These are phyloP conservation scores for Platycheirus albimanus DNA, from an alignment of 2,888 invertebrate species.

Conservation along the genomic window DNA sequence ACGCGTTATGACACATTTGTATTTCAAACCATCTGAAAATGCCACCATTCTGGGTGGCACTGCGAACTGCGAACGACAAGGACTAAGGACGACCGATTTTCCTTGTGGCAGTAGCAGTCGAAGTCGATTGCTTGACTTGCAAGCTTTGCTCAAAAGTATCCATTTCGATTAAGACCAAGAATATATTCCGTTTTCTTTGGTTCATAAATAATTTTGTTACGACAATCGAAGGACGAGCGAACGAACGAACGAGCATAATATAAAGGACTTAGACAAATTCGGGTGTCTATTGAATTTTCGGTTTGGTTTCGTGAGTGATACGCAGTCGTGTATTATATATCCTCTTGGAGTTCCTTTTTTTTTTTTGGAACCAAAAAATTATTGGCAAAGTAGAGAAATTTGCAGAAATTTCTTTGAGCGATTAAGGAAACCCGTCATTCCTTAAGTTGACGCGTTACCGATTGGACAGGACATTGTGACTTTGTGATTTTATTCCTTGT, in stretches of 20 bases:
- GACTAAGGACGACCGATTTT: constrained; percentile 47
- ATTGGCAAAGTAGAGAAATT: constrained; percentile 57
- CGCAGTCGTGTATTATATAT: constrained; percentile 68
- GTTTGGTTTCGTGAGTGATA: constrained; percentile 66
- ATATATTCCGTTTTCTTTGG: constrained; percentile 51
- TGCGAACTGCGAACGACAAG: constrained; percentile 36
- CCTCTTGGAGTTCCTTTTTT: constrained; percentile 41
- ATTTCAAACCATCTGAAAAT: constrained; percentile 36
- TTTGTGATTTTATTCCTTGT: constrained; percentile 36
- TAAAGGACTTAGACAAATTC: constrained; percentile 54
- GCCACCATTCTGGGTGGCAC: constrained; percentile 64
- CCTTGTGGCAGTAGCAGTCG: constrained; percentile 67
- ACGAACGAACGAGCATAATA: constrained; percentile 23
- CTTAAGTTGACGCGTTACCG: constrained; percentile 72
- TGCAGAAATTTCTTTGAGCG: constrained; percentile 58
- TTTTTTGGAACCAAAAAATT: constrained; percentile 25
- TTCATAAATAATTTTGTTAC: constrained; percentile 22
- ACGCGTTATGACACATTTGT: constrained; percentile 70
- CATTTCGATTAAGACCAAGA: constrained; percentile 29
- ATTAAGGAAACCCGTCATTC: constrained; percentile 70
- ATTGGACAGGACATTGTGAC: constrained; percentile 52
- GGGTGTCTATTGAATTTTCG: constrained; percentile 69
- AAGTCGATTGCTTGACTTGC: constrained; percentile 72
- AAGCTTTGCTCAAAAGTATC: constrained; percentile 54
- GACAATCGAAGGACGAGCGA: no score